A percentile compares a stretch with the other conserved stretches of the same genome.
phyloP scores from a whole-genome alignment of 2,888 invertebrate genomes.

The Alentia gelatinosa region DNA sequence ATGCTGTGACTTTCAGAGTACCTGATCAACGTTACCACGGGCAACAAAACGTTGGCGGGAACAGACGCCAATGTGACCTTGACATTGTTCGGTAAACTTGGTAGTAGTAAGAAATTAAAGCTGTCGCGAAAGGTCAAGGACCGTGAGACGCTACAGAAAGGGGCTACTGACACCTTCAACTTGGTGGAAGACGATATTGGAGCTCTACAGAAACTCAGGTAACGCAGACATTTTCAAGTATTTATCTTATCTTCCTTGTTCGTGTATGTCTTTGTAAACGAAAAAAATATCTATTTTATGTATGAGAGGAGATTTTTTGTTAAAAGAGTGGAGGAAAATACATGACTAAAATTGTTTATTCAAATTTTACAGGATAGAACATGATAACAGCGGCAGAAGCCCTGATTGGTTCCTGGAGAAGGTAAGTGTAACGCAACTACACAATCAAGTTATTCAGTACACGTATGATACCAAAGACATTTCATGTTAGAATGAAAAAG shows the following conservation, averaged over 20 bases:
- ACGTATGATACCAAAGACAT: too few species aligned
- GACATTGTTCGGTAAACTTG: constrained; percentile 71
- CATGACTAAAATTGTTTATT: too few species aligned
- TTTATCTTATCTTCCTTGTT: too few species aligned
- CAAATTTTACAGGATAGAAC: constrained; percentile 73
- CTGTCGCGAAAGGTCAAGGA: constrained; percentile 65
- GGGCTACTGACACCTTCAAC: constrained; percentile 69
- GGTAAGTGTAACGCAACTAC: too few species aligned
- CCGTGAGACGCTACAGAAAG: constrained; percentile 63
- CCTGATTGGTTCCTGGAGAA: constrained; percentile 77
- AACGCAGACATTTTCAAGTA: too few species aligned
- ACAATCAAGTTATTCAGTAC: too few species aligned
- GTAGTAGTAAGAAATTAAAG: constrained; percentile 54
- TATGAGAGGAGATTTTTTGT: too few species aligned
- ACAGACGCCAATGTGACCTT: constrained; percentile 76
- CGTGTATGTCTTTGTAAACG: too few species aligned
- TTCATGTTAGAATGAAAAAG: too few species aligned
- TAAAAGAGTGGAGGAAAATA: too few species aligned
- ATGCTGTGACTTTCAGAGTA: constrained; percentile 66
- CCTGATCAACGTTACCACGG: constrained; percentile 72
- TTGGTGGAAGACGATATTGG: constrained; percentile 71
- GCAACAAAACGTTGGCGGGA: constrained; percentile 73
- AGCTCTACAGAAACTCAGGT: constrained; percentile 72
- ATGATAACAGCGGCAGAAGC: constrained; percentile 74
- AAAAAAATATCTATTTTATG: too few species aligned